Conservation (phyloP, 2,113 vertebrate genomes). For the Scomber scombrus region DNA sequence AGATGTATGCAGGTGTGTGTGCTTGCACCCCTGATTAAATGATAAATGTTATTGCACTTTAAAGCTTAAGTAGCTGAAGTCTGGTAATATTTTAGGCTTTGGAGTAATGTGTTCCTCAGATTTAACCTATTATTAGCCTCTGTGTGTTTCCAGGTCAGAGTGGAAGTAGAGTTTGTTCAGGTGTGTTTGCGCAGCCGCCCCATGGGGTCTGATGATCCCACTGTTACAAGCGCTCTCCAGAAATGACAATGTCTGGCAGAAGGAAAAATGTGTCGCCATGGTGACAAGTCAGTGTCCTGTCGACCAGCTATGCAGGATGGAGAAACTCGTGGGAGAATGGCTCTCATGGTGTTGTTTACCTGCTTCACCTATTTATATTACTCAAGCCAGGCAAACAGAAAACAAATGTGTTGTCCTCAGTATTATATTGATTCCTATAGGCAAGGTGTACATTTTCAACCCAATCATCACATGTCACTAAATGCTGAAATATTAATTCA, state of each 20-base stretch:
- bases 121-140: background rate
- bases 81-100: conserved; percentile 6
- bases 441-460: background rate
- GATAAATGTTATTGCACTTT: background rate
- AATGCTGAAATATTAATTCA: too few species aligned
- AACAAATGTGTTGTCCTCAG: background rate
- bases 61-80: background rate
- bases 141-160: background rate
- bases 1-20: background rate
- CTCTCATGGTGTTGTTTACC: conserved; percentile 47
- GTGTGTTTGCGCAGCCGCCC: conserved; percentile 42
- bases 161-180: conserved; percentile 38
- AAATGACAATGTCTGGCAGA: conserved; percentile 51
- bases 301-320: conserved; percentile 23
- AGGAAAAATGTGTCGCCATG: conserved; percentile 73
- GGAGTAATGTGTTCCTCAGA: background rate
- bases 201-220: conserved; percentile 30
- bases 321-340: conserved; percentile 35
- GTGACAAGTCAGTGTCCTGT: conserved; percentile 68
- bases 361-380: conserved; percentile 42
- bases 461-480: background rate
- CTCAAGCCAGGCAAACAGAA: conserved; percentile 1
- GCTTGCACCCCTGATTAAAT: background rate
- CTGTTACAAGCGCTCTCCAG: background rate
- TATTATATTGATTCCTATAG: background rate